These are phyloP conservation scores for Megalops cyprinoides DNA, from an alignment of 2,797 vertebrate genomes.

Conservation along the genomic window DNA sequence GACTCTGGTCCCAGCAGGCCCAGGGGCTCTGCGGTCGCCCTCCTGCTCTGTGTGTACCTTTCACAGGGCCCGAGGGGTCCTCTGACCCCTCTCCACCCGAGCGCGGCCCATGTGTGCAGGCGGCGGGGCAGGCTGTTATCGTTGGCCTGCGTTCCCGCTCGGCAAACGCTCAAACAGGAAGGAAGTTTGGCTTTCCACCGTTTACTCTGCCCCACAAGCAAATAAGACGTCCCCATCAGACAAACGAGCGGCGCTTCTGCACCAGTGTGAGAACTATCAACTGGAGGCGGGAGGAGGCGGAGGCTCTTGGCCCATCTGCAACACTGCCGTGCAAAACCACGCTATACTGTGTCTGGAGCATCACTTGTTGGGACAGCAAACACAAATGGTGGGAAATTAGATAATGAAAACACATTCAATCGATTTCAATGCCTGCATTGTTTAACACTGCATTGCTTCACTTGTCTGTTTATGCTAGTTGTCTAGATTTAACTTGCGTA, in stretches of 20 bases:
- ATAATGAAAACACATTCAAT: background rate
- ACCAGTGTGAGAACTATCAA: conserved; percentile 28
- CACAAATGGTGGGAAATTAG: background rate
- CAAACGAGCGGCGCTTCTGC: conserved; percentile 12
- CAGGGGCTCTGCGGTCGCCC: background rate
- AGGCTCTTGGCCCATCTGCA: too few species aligned
- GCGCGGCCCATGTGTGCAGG: conserved; percentile 5
- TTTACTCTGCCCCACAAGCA: conserved; percentile 19
- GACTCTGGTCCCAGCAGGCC: conserved; percentile 14
- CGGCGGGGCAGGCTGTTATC: conserved; percentile 7
- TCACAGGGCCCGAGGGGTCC: background rate
- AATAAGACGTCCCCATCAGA: conserved; percentile 18
- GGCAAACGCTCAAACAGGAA: conserved; percentile 14
- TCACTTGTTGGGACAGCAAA: background rate
- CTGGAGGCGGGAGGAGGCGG: too few species aligned
- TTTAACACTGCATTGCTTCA: background rate
- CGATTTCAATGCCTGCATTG: too few species aligned
- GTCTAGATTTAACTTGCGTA: too few species aligned
- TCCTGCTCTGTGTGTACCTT: conserved; percentile 11
- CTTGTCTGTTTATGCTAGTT: background rate
- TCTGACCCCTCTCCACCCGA: conserved; percentile 11
- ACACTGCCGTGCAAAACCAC: background rate
- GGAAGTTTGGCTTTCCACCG: conserved; percentile 12
- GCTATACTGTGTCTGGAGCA: background rate
- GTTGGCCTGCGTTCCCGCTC: conserved; percentile 10